Evolutionary conservation across 1,140 invertebrate species (phyloP), one percentile per base, ranked within the genome.

Genomic region (Gryon sp.): DNA sequence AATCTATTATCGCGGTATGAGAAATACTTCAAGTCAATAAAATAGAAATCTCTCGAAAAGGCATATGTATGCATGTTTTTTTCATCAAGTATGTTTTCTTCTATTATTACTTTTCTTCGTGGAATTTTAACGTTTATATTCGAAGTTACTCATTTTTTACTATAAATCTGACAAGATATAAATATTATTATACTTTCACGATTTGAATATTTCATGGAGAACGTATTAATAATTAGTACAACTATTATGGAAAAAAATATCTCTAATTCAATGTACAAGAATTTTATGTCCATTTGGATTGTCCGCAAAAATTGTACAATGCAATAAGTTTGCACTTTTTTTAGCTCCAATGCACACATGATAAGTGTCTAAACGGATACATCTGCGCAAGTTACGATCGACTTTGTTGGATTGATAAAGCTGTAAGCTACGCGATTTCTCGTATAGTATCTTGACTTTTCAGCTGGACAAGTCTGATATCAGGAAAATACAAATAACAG

Each of bases 381-480:
- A 34, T 41, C 22, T 32, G 34, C 18, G 2, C 24, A 65, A 76
- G 55, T 76, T 76, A 70, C 72, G 62, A 62, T 70, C 59, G 59
- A 53, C 50, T 70, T 76, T 65, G 50, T 52, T 48, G 45, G 43
- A 76, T 75, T 68, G 62, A 65, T 65, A 74, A 74, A 45, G 50
- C 28, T 59, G 46, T 68, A 75, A 75, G 59, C 69, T 59, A 34
- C 34, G 30, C 59, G 52, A 66, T 59, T 70, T 59, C 40, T 22
- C 65, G 18, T n/a, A 7, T 34, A 45, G 74, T 76, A 76, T 76
- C 65, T 76, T 63, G 59, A 70, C 62, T 76, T 70, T 76, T 76
- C 63, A 65, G 57, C 45, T 60, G 52, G 74, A 70, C 50, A 38
- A 59, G 43, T 59, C 28, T 41, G 52, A 70, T 70, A 63, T 16